Evolutionary conservation across 37 sponge, comb jelly and placozoan genomes (phyloP).

Genomic region (Ianthella basta): DNA sequence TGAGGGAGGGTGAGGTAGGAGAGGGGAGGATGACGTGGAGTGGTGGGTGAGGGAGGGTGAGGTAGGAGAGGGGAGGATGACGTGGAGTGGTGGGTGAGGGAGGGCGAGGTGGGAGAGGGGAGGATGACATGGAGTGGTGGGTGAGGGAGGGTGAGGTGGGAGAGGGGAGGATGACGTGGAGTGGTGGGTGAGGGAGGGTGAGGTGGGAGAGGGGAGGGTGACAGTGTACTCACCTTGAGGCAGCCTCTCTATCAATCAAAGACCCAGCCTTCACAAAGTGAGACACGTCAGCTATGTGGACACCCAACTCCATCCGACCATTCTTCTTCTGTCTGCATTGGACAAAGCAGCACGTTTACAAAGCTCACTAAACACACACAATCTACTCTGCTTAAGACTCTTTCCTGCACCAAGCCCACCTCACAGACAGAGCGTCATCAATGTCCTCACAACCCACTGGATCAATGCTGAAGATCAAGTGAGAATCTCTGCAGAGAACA

Average conservation of each 20-base stretch:
- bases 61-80: not conserved
- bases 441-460: slow-evolving; percentile 88
- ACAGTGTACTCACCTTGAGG: slow-evolving; percentile 4
- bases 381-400: not conserved
- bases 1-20: not conserved
- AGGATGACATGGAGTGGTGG: not conserved
- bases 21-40: not conserved
- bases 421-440: slow-evolving; percentile 79
- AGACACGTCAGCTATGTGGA: slow-evolving; percentile 91
- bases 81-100: not conserved
- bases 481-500: slow-evolving; percentile 31
- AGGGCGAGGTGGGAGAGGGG: not conserved
- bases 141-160: not conserved
- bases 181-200: not conserved
- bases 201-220: not conserved
- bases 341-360: not conserved
- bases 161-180: not conserved
- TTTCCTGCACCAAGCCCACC: slow-evolving; percentile 33
- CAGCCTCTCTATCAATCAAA: slow-evolving; percentile 61
- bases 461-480: slow-evolving; percentile 79
- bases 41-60: not conserved
- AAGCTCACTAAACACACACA: not conserved
- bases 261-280: slow-evolving; percentile 70
- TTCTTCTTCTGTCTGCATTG: slow-evolving; percentile 38
- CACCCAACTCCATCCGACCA: slow-evolving; percentile 69